Evolutionary conservation across 2,113 vertebrate species (phyloP).

Genomic region (Myiopsitta monachus): DNA sequence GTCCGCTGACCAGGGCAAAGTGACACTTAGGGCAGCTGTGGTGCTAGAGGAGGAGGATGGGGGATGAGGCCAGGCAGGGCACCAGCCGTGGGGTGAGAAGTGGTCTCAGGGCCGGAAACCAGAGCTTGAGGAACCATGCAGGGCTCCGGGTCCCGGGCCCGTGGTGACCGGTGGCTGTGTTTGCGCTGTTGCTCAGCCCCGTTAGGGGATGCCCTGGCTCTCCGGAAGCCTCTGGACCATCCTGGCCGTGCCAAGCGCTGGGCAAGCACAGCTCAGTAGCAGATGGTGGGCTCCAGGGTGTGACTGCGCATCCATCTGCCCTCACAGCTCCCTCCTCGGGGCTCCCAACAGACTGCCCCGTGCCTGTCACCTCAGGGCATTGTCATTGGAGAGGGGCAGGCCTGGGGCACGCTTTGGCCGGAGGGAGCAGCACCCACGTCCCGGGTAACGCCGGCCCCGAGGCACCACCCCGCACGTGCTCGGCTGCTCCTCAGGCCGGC

Average conservation of each 20-base stretch:
- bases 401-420: neutral
- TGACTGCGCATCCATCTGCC: slow-evolving; percentile 28
- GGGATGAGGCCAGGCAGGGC: neutral
- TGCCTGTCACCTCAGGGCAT: neutral
- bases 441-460: rapidly evolving
- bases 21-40: neutral
- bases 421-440: neutral
- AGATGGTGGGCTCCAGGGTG: slow-evolving; percentile 3
- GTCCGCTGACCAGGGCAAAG: neutral
- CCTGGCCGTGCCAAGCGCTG: neutral
- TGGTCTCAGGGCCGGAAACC: neutral
- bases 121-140: neutral
- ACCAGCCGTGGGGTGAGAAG: neutral
- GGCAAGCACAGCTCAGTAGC: neutral
- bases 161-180: rapidly evolving
- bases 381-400: neutral
- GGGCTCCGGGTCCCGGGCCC: no score
- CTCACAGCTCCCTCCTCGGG: neutral
- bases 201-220: neutral
- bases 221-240: neutral
- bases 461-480: neutral
- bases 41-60: neutral
- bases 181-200: neutral
- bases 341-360: neutral
- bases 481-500: neutral